Base-by-base conservation (phyloP, 2,797 vertebrate species). In the Hirundo rustica region DNA sequence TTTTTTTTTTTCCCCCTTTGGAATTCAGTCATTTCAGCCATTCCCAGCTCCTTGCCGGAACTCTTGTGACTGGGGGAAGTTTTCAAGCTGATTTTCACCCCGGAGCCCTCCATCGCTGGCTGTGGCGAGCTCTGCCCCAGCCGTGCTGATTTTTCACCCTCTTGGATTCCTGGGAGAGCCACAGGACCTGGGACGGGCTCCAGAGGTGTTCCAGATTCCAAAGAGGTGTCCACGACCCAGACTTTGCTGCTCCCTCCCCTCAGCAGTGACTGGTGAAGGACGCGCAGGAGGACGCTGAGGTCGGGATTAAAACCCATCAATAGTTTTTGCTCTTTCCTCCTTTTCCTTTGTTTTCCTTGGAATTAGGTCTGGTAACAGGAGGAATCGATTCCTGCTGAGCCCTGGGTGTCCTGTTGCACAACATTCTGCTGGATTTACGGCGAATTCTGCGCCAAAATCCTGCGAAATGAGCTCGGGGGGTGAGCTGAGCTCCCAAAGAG, bases 1-100 rank as follows among this genome's bases (percentile, higher is more conserved):
- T 38, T 38, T 65, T 32, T 32, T n/a, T 40, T 45, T 36, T 48
- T 38, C 29, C 6, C 2, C 16, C 26, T 60, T 32, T 29, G 29
- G 50, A 67, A 50, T 92, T 85, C 61, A 32, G 13, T 47, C 45
- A 27, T 65, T 89, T 38, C 16, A 60, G 79, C 32, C 27, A 32
- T 62, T 71, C 54, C 65, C 88, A 67, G 45, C 82, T 83, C 77
- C 76, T 81, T 57, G 58, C 34, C 40, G 47, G 38, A 68, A 26
- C 62, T 34, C 30, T 26, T 81, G 48, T 13, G 51, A 70, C 44
- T 3, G 13, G 64, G 57, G 75, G 62, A 76, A 73, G 38, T 71
- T 88, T 70, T 36, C 36, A 67, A 70, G 74, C 8, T 44, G 18
- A 82, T 84, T 95, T 93, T 80, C 62, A 45, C 76, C 72, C 61